These are phyloP conservation scores for Sipha maydis DNA, from an alignment of 2,888 invertebrate species.

Conservation along the genomic window DNA sequence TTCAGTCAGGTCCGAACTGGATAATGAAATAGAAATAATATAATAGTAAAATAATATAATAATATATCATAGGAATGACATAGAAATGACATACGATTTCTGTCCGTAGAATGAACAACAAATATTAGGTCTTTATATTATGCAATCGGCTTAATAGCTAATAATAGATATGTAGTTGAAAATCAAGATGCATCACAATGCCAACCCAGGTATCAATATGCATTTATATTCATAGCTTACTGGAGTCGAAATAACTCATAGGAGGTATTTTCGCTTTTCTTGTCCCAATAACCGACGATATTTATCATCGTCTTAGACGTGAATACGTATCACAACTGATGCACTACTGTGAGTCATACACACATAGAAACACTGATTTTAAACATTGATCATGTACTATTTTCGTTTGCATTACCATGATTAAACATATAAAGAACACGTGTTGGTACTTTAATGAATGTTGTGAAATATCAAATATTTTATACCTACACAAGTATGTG, in stretches of 20 bases:
- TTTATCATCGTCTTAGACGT: background rate
- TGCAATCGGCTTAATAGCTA: too few species aligned
- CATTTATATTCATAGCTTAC: background rate
- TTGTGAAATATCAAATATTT: background rate
- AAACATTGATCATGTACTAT: background rate
- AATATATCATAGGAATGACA: too few species aligned
- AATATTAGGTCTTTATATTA: too few species aligned
- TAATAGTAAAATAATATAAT: too few species aligned
- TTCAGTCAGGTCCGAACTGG: too few species aligned
- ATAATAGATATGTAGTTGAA: too few species aligned
- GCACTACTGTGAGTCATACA: background rate
- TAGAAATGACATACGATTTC: too few species aligned
- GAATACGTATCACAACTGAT: background rate
- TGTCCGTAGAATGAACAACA: too few species aligned
- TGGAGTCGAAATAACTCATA: background rate
- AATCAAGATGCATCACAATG: background rate
- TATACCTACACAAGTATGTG: background rate
- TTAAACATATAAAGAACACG: background rate
- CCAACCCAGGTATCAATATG: too few species aligned
- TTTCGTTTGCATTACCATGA: background rate
- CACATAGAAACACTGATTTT: background rate
- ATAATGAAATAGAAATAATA: too few species aligned
- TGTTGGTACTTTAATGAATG: background rate
- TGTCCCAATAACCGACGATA: background rate
- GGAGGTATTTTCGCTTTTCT: background rate